Conservation (phyloP, 1,140 invertebrate species). For the Scaptomyza pallida region DNA sequence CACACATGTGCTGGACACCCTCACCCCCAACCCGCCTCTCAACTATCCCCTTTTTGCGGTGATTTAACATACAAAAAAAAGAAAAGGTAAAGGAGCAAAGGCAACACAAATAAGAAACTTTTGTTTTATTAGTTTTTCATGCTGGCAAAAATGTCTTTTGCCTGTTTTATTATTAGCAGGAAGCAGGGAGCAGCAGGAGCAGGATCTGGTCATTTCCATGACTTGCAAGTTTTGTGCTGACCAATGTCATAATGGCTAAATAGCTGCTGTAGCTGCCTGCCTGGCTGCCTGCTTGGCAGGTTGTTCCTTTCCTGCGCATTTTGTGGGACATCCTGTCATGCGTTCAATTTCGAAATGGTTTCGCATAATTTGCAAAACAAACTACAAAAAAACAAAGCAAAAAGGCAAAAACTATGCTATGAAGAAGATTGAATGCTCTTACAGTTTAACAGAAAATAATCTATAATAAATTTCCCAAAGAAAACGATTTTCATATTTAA, state of each 20-base stretch:
- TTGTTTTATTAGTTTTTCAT: slow-evolving; percentile 83
- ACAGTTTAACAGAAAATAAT: too few relatives aligned
- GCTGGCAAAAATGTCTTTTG: slow-evolving; percentile 56
- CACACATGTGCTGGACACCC: slow-evolving; percentile 57
- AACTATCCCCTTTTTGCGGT: slow-evolving; percentile 41
- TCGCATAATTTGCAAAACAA: slow-evolving; percentile 82
- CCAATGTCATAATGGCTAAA: slow-evolving; percentile 71
- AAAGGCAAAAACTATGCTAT: background rate
- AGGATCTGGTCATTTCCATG: slow-evolving; percentile 59
- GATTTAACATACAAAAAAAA: slow-evolving; percentile 82
- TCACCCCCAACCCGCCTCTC: background rate
- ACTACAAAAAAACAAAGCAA: slow-evolving; percentile 3
- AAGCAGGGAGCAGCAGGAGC: too few relatives aligned
- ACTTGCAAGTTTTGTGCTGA: slow-evolving; percentile 82
- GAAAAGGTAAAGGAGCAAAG: slow-evolving; percentile 67
- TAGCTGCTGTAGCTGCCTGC: background rate
- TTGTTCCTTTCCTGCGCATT: slow-evolving; percentile 23
- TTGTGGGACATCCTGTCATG: slow-evolving; percentile 64
- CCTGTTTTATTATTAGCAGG: slow-evolving; percentile 73
- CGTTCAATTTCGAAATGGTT: slow-evolving; percentile 83
- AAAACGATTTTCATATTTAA: too few relatives aligned
- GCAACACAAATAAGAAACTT: slow-evolving; percentile 60
- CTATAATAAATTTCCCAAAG: too few relatives aligned
- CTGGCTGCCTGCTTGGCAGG: background rate
- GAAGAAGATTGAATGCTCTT: background rate